Percentiles rank a stretch among this genome's conserved stretches.
phyloP scores from a whole-genome alignment of 2,113 vertebrate species.

The Passerina amoena region DNA sequence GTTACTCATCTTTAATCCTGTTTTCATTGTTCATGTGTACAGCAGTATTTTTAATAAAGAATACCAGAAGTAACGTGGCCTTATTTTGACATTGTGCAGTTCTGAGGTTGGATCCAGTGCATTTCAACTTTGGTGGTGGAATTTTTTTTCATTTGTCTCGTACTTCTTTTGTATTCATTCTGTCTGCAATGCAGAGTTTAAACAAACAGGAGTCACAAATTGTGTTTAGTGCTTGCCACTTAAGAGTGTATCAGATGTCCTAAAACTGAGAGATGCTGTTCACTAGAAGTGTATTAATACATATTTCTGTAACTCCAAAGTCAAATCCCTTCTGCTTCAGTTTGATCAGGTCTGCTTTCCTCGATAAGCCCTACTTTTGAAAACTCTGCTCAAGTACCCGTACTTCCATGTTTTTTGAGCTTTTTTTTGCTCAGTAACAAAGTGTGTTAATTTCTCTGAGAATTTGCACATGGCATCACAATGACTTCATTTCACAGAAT shows the following conservation, averaged over 20 bases:
- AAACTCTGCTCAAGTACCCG: neutral
- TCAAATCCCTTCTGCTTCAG: neutral
- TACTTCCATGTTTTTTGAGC: neutral
- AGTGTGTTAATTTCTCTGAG: neutral
- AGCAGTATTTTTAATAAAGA: conserved; percentile 99
- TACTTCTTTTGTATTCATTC: neutral
- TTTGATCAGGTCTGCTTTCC: neutral
- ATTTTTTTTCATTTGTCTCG: neutral
- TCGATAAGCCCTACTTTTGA: neutral
- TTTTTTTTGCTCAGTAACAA: neutral
- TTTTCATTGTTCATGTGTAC: conserved; percentile 96
- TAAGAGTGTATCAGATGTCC: neutral
- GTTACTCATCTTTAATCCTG: conserved; percentile 79
- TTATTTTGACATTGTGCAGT: conserved; percentile 26
- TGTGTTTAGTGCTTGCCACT: neutral
- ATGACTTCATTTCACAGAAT: neutral
- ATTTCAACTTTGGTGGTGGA: neutral
- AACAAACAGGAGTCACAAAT: neutral
- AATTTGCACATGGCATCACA: neutral
- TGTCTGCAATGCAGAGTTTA: neutral
- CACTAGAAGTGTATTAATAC: neutral
- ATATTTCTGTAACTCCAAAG: neutral
- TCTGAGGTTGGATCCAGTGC: neutral
- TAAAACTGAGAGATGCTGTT: neutral
- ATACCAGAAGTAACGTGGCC: conserved; percentile 82